phyloP scores from a whole-genome alignment of 2,797 vertebrate genomes.

The Sphaeramia orbicularis region DNA sequence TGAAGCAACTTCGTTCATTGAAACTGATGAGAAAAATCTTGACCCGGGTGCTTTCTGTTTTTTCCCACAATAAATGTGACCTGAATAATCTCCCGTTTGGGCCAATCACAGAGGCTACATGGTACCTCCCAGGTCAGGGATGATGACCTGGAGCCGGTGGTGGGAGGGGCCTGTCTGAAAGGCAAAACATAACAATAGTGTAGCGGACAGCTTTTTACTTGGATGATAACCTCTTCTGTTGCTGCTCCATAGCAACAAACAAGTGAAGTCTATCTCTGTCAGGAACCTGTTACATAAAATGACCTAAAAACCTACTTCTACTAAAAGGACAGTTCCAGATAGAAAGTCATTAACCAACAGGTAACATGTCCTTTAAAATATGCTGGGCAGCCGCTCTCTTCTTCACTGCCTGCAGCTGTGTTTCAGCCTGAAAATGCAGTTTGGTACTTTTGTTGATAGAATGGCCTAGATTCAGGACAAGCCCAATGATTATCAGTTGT shows the following conservation, averaged over 20 bases:
- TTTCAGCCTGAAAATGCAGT: conserved; percentile 63
- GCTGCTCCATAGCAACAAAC: conserved; percentile 51
- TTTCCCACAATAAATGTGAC: conserved; percentile 45
- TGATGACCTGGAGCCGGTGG: conserved; percentile 58
- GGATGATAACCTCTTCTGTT: conserved; percentile 43
- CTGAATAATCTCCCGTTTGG: conserved; percentile 49
- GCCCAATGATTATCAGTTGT: conserved; percentile 25
- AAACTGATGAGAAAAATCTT: conserved; percentile 7
- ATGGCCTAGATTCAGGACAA: conserved; percentile 70
- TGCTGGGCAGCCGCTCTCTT: conserved; percentile 40
- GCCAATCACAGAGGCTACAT: conserved; percentile 37
- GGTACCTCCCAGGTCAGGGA: conserved; percentile 62
- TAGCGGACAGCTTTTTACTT: conserved; percentile 38
- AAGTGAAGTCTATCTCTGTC: conserved; percentile 57
- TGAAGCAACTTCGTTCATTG: conserved; percentile 10
- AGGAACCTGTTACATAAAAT: conserved; percentile 72
- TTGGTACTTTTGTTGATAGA: conserved; percentile 59
- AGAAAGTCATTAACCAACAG: conserved; percentile 82
- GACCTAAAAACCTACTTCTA: conserved; percentile 83
- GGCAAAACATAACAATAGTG: conserved; percentile 56
- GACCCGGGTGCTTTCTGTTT: neutral
- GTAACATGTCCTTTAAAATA: conserved; percentile 74
- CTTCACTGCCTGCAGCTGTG: conserved; percentile 56
- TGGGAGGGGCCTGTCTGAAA: conserved; percentile 49
- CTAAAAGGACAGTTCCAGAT: conserved; percentile 69